Evolutionary conservation across 2,888 invertebrate genomes (phyloP).

Genomic region (Papilio gigon): DNA sequence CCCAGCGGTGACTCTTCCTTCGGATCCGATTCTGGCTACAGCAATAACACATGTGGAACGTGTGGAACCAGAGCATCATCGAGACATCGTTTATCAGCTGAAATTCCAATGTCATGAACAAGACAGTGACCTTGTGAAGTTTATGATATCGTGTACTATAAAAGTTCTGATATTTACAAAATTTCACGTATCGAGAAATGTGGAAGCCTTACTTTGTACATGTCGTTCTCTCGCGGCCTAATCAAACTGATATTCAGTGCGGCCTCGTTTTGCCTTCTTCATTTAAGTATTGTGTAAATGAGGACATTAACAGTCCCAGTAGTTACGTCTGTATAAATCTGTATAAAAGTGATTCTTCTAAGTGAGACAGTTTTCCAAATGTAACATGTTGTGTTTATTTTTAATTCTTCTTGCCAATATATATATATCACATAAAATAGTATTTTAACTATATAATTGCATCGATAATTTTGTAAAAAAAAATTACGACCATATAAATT

Average conservation of each 20-base stretch:
- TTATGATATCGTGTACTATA: conserved; percentile 56
- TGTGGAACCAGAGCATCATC: conserved; percentile 83
- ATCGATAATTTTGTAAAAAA: conserved; percentile 72
- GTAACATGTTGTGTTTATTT: conserved; percentile 39
- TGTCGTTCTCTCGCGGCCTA: conserved; percentile 63
- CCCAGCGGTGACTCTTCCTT: conserved; percentile 89
- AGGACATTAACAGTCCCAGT: conserved; percentile 52
- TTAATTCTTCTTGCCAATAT: conserved; percentile 31
- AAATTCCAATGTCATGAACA: conserved; percentile 79
- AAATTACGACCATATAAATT: conserved; percentile 67
- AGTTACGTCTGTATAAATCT: conserved; percentile 69
- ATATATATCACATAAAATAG: conserved; percentile 44
- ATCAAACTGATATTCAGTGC: conserved; percentile 57
- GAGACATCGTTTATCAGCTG: conserved; percentile 75
- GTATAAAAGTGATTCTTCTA: conserved; percentile 58
- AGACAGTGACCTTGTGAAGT: conserved; percentile 50
- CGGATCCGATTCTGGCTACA: conserved; percentile 93
- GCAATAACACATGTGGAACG: conserved; percentile 89
- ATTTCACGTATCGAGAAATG: background rate
- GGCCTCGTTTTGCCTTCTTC: conserved; percentile 73
- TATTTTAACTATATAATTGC: conserved; percentile 44
- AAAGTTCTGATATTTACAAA: conserved; percentile 44
- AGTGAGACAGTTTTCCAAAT: conserved; percentile 43
- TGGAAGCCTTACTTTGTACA: conserved; percentile 64
- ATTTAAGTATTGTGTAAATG: conserved; percentile 47